A percentile compares a stretch with the other conserved stretches of the same genome.
These are phyloP conservation scores for Sipha maydis DNA, from an alignment of 2,888 invertebrate species.

Conservation along the genomic window DNA sequence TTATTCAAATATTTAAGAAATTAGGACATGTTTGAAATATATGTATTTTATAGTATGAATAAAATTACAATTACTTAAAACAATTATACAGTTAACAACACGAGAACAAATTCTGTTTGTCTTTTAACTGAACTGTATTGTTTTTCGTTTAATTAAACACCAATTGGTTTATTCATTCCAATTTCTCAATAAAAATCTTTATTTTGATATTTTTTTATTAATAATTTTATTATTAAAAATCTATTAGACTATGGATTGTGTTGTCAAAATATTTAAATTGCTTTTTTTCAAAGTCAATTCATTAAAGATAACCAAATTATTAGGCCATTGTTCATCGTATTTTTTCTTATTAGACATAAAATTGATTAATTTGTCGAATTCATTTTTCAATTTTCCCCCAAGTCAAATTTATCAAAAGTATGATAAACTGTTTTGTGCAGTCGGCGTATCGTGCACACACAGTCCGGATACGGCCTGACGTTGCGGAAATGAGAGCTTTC, in stretches of 20 bases:
- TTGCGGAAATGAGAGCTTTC: constrained; percentile 59
- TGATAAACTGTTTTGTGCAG: constrained; percentile 45
- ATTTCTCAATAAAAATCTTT: background rate
- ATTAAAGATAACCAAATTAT: background rate
- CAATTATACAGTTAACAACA: background rate
- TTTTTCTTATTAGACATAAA: background rate
- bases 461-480: constrained; percentile 49
- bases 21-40: background rate
- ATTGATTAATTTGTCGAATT: constrained; percentile 18
- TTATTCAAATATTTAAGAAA: no score
- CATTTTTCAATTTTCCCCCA: constrained; percentile 5
- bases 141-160: background rate
- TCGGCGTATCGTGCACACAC: constrained; percentile 55
- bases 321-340: background rate
- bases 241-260: background rate
- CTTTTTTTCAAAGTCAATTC: no score
- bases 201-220: no score
- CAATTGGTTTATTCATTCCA: background rate
- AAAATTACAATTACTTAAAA: background rate
- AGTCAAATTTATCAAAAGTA: constrained; percentile 35
- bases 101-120: background rate
- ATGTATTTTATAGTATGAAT: background rate
- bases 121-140: constrained; percentile 10
- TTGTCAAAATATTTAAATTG: background rate
- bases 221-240: no score